phyloP scores from a whole-genome alignment of 2,888 invertebrate species.

The Agrilus cyanescens region DNA sequence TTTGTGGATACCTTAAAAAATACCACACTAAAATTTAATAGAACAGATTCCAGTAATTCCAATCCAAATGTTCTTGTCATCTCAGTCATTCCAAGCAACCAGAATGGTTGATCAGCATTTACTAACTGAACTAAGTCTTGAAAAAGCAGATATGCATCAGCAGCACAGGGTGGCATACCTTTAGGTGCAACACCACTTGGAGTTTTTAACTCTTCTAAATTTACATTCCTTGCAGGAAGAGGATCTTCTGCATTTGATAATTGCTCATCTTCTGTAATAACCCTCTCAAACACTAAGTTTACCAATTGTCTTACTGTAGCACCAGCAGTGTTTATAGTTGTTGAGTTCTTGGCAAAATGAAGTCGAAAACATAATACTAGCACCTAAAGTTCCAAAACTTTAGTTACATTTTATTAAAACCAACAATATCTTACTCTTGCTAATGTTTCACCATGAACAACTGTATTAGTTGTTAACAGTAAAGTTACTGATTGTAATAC shows the following conservation, averaged over 20 bases:
- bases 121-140: slow-evolving; percentile 96
- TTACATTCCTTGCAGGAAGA: slow-evolving; percentile 39
- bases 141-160: slow-evolving; percentile 90
- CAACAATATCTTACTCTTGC: slow-evolving; percentile 58
- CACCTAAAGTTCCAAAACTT: slow-evolving; percentile 46
- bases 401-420: neutral
- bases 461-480: slow-evolving; percentile 85
- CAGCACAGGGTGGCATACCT: slow-evolving; percentile 76
- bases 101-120: slow-evolving; percentile 91
- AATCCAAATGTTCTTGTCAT: slow-evolving; percentile 96
- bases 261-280: slow-evolving; percentile 58
- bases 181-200: slow-evolving; percentile 68
- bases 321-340: slow-evolving; percentile 93
- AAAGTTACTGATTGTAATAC: slow-evolving; percentile 91
- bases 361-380: slow-evolving; percentile 94
- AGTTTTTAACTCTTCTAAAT: slow-evolving; percentile 67
- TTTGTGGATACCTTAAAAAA: slow-evolving; percentile 63
- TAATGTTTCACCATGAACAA: slow-evolving; percentile 88
- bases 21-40: slow-evolving; percentile 74
- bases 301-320: slow-evolving; percentile 95
- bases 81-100: slow-evolving; percentile 92
- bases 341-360: slow-evolving; percentile 87
- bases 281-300: slow-evolving; percentile 81
- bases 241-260: slow-evolving; percentile 22
- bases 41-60: slow-evolving; percentile 86